Evolutionary conservation across 1,140 invertebrate species (phyloP), one percentile per base, ranked within the genome.

Genomic region (Papilio dardanus): DNA sequence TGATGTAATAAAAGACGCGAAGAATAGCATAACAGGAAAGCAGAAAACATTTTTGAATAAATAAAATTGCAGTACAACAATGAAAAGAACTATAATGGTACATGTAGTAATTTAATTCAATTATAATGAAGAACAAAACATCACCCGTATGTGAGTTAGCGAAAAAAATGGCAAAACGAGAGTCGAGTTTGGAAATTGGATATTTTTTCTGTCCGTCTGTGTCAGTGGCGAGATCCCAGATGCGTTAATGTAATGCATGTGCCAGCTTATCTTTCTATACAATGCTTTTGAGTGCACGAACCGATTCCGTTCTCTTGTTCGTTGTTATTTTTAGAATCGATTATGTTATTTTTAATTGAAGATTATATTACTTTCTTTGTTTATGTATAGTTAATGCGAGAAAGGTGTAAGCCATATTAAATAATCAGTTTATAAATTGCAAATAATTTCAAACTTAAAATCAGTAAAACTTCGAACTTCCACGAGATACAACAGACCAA

Each of bases 181-280:
- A 77, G 42, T 79, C 69, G 76, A 67, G 62, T 78, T 76, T 73
- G 75, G 84, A 84, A 84, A 86, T 79, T 78, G 65, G 83, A 86
- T 86, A 86, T 84, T 81, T 86, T 85, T 83, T 84, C 54, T 62
- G 21, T 62, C 54, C 21, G 54, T 62, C 54, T 62, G 54, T 78
- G 46, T 74, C 67, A 73, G 65, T 62, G 68, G 71, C 16, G 35
- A 30, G 69, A 42, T 50, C 46, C 78, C 84, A 83, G 81, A 83
- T 86, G 84, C 76, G 79, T 79, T 83, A 86, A 86, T 86, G 83
- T 79, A 81, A n/a, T 80, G 69, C 84, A 86, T 86, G 77, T 86
- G 84, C 79, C 71, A 12, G 65, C 82, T 83, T 71, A 79, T 79
- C 76, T 81, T 76, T 77, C 76, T 78, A 77, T 82, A 82, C 80